A percentile compares a stretch with the other conserved stretches of the same genome.
Conservation (phyloP, 2,888 invertebrate species). For the Hyalella azteca region DNA sequence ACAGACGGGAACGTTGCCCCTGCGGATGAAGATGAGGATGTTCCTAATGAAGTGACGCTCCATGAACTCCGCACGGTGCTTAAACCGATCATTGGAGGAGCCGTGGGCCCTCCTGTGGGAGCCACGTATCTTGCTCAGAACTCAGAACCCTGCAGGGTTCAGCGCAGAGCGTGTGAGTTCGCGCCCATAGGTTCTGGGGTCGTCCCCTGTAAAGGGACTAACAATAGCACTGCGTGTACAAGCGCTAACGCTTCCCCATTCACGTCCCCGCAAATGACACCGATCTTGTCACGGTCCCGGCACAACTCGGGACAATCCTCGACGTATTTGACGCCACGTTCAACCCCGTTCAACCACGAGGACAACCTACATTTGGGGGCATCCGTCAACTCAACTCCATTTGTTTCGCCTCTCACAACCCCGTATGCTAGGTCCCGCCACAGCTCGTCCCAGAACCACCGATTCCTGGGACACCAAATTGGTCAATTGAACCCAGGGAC, state of each 20-base stretch:
- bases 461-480: conserved; percentile 42
- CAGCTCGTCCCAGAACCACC: conserved; percentile 60
- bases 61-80: conserved; percentile 76
- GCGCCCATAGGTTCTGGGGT: not conserved
- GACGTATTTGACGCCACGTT: conserved; percentile 58
- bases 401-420: conserved; percentile 61
- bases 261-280: conserved; percentile 80
- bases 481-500: conserved; percentile 30
- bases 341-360: conserved; percentile 58
- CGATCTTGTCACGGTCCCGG: conserved; percentile 72
- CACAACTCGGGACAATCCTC: conserved; percentile 65
- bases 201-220: not conserved
- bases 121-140: not conserved
- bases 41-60: conserved; percentile 70
- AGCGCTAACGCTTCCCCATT: conserved; percentile 79
- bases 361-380: conserved; percentile 43
- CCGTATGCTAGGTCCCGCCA: conserved; percentile 61
- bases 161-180: conserved; percentile 34
- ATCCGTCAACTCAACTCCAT: conserved; percentile 60
- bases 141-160: conserved; percentile 39
- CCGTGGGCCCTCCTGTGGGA: not conserved
- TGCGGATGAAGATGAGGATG: conserved; percentile 42
- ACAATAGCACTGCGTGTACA: conserved; percentile 68
- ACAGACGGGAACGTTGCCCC: too few species aligned
- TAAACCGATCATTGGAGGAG: conserved; percentile 70